A percentile compares a stretch with the other conserved stretches of the same genome.
phyloP scores from a whole-genome alignment of 2,888 invertebrate species.

The Mythimna vitellina region DNA sequence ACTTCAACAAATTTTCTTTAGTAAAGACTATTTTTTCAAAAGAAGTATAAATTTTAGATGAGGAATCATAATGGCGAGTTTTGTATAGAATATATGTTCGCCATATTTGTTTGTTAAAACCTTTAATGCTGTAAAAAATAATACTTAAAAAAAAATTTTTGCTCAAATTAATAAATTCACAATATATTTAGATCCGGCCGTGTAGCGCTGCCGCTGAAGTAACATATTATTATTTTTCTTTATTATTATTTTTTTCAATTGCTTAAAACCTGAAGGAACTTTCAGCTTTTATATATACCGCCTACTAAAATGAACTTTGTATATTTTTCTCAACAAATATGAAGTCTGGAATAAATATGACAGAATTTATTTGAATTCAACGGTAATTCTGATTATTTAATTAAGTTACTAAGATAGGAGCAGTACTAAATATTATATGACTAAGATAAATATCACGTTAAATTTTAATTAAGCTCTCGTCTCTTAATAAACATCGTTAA shows the following conservation, averaged over 20 bases:
- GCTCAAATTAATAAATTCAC: not conserved
- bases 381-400: slow-evolving; percentile 31
- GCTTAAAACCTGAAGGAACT: not conserved
- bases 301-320: not conserved
- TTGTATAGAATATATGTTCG: not conserved
- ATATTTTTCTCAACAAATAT: slow-evolving; percentile 53
- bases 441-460: slow-evolving; percentile 42
- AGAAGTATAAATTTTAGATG: not conserved
- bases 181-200: not conserved
- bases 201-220: not conserved
- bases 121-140: not conserved
- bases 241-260: not conserved
- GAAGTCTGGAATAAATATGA: not conserved
- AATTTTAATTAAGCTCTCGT: slow-evolving; percentile 35
- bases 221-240: no score
- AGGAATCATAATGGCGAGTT: not conserved
- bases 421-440: slow-evolving; percentile 51
- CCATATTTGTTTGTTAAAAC: not conserved
- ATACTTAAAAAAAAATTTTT: not conserved
- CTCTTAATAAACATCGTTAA: slow-evolving; percentile 48
- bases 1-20: no score
- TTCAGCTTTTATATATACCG: not conserved
- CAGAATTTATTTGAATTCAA: slow-evolving; percentile 16
- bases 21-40: not conserved
- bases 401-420: slow-evolving; percentile 36